These are phyloP conservation scores for Pyrocephalus nanus DNA, from an alignment of 2,797 vertebrate species.

Conservation along the genomic window DNA sequence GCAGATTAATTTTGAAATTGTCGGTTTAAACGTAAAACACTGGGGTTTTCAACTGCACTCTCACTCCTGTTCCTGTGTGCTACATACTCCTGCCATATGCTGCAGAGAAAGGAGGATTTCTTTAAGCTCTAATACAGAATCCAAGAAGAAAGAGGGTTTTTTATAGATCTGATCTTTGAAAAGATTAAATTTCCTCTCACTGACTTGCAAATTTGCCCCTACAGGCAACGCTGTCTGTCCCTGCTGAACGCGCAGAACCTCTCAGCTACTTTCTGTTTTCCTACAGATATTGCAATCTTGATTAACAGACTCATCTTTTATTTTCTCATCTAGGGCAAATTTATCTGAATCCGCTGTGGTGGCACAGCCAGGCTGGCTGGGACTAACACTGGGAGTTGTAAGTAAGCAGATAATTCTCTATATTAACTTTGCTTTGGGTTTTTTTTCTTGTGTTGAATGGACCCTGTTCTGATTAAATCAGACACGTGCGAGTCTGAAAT, in stretches of 20 bases:
- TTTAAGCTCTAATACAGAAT: slow-evolving; percentile 48
- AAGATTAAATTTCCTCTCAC: slow-evolving; percentile 64
- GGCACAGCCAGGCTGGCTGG: slow-evolving; percentile 77
- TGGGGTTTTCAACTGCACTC: background rate
- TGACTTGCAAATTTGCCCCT: slow-evolving; percentile 62
- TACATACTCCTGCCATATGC: slow-evolving; percentile 43
- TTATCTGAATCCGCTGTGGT: slow-evolving; percentile 81
- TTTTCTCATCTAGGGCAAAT: slow-evolving; percentile 77
- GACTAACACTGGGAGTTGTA: slow-evolving; percentile 78
- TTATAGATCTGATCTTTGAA: slow-evolving; percentile 65
- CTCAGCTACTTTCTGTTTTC: slow-evolving; percentile 29
- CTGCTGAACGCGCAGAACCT: slow-evolving; percentile 9
- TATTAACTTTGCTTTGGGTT: background rate
- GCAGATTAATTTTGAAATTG: background rate
- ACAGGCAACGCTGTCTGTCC: slow-evolving; percentile 21
- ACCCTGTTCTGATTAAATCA: background rate
- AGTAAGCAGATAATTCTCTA: slow-evolving; percentile 46
- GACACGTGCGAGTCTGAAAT: background rate
- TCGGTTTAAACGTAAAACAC: background rate
- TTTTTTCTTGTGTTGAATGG: background rate
- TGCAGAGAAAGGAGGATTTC: slow-evolving; percentile 53
- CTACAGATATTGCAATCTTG: slow-evolving; percentile 41
- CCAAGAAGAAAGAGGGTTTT: slow-evolving; percentile 48
- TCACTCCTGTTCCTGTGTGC: slow-evolving; percentile 4
- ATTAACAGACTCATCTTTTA: slow-evolving; percentile 42